phyloP scores from a whole-genome alignment of 30 jellyfish, hydroid and myxozoan species.

The Sanderia malayensis region DNA sequence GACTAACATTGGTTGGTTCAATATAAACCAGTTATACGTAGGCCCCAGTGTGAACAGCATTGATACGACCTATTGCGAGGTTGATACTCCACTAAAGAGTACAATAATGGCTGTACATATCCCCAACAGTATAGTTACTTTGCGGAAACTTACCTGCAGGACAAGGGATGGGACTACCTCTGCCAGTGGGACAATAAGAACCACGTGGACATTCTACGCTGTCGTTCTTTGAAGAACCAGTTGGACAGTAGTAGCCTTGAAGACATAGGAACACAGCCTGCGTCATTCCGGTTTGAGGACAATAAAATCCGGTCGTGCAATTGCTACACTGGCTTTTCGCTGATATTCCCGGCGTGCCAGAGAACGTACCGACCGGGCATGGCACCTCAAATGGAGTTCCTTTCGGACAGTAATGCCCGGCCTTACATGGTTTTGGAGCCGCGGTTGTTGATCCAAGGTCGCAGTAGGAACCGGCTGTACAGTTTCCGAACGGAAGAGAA shows the following conservation, averaged over 20 bases:
- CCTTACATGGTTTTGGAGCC: slow-evolving; percentile 53
- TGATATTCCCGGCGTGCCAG: slow-evolving; percentile 61
- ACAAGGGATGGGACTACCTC: slow-evolving; percentile 80
- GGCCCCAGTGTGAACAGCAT: too few species aligned
- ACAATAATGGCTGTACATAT: too few species aligned
- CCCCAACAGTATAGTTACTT: too few species aligned
- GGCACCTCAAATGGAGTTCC: slow-evolving; percentile 74
- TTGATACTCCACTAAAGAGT: too few species aligned
- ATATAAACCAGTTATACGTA: too few species aligned
- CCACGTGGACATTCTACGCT: slow-evolving; percentile 93
- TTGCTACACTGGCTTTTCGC: slow-evolving; percentile 69
- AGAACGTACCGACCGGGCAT: slow-evolving; percentile 91
- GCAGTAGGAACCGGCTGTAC: slow-evolving; percentile 88
- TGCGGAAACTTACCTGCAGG: slow-evolving; percentile 85
- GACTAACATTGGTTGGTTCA: too few species aligned
- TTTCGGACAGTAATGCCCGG: slow-evolving; percentile 87
- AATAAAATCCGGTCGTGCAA: slow-evolving; percentile 91
- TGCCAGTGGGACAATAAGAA: slow-evolving; percentile 85
- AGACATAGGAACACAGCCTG: slow-evolving; percentile 69
- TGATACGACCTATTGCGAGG: too few species aligned
- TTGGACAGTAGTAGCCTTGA: slow-evolving; percentile 93
- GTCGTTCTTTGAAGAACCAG: slow-evolving; percentile 83
- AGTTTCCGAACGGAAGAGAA: slow-evolving; percentile 80
- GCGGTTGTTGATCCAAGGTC: slow-evolving; percentile 66
- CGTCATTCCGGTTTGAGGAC: slow-evolving; percentile 91